Conservation (phyloP, 2,113 vertebrate genomes). For the Caretta caretta region DNA sequence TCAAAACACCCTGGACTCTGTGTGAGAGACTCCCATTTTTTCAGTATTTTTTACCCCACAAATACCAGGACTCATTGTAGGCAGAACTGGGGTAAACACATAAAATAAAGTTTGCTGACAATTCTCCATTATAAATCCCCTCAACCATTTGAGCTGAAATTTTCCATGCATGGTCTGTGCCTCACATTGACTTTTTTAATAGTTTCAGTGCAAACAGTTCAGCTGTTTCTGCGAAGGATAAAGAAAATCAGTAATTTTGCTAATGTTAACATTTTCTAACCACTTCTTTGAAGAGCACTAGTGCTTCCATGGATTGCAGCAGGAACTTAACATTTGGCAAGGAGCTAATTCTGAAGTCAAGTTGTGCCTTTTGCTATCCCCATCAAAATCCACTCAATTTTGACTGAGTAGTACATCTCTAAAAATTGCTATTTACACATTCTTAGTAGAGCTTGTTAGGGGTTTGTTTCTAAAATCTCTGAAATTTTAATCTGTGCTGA, state of each 20-base stretch:
- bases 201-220: neutral
- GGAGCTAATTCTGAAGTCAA: neutral
- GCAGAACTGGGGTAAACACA: neutral
- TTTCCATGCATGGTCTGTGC: neutral
- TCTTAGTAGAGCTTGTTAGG: neutral
- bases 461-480: neutral
- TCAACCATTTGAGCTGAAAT: no score
- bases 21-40: neutral
- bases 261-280: neutral
- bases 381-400: neutral
- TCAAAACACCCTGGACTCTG: neutral
- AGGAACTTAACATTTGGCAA: neutral
- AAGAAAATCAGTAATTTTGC: neutral
- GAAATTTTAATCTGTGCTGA: neutral
- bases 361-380: neutral
- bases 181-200: neutral
- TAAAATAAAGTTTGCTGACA: no score
- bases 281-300: neutral
- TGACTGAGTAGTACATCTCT: neutral
- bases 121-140: no score
- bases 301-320: neutral
- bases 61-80: neutral
- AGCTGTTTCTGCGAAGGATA: neutral
- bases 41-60: neutral
- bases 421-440: neutral